These are phyloP conservation scores for Hypercompe scribonia DNA, from an alignment of 2,888 invertebrate genomes.

Conservation along the genomic window DNA sequence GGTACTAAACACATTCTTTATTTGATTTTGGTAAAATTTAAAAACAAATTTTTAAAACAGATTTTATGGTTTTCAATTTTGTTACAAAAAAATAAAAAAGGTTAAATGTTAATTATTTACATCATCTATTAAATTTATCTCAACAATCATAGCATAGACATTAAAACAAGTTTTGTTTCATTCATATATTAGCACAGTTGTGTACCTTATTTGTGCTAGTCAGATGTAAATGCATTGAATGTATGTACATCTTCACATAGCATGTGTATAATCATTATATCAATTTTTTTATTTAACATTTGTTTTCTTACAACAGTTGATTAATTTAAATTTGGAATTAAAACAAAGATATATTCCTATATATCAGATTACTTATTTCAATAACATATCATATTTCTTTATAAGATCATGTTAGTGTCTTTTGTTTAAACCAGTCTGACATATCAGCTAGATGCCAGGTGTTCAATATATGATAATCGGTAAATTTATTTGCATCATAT, in stretches of 20 bases:
- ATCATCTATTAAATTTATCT: neutral
- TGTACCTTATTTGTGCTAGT: neutral
- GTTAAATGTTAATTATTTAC: neutral
- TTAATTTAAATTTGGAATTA: slow-evolving; percentile 43
- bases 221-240: neutral
- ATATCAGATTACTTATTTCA: slow-evolving; percentile 38
- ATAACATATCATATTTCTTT: slow-evolving; percentile 37
- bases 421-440: slow-evolving; percentile 24
- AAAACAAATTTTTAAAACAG: no score
- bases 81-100: neutral
- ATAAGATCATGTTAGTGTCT: slow-evolving; percentile 15
- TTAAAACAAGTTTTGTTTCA: neutral
- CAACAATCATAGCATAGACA: neutral
- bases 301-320: slow-evolving; percentile 24
- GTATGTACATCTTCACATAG: neutral
- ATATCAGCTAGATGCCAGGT: slow-evolving; percentile 27
- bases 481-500: neutral
- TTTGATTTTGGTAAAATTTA: no score
- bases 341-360: slow-evolving; percentile 26
- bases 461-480: slow-evolving; percentile 13
- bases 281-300: slow-evolving; percentile 19
- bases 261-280: neutral
- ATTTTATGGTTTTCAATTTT: no score
- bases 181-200: neutral
- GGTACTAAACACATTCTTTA: no score